Evolutionary conservation across 2,797 vertebrate genomes (phyloP).

Genomic region (Buceros bicornis): DNA sequence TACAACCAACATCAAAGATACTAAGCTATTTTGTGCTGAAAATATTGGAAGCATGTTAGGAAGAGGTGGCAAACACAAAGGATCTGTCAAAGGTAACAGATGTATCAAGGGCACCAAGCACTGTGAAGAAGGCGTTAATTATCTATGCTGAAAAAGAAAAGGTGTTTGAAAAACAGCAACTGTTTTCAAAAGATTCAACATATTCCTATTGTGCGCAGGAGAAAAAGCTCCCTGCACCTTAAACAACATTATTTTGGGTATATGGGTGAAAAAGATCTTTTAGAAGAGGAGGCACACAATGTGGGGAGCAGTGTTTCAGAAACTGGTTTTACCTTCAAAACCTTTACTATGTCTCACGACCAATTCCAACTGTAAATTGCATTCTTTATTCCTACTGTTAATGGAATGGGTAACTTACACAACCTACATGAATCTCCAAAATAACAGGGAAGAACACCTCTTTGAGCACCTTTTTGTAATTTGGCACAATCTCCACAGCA

Average conservation of each 20-base stretch:
- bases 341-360: slow-evolving; percentile 1
- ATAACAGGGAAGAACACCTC: slow-evolving; percentile 14
- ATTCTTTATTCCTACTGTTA: neutral
- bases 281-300: neutral
- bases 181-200: slow-evolving; percentile 67
- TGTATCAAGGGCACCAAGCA: slow-evolving; percentile 51
- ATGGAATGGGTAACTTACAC: slow-evolving; percentile 2
- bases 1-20: slow-evolving; percentile 59
- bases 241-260: slow-evolving; percentile 14
- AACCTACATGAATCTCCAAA: neutral
- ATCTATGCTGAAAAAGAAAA: slow-evolving; percentile 60
- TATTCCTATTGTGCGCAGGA: slow-evolving; percentile 35
- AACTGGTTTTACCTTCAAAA: slow-evolving; percentile 13
- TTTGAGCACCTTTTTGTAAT: neutral
- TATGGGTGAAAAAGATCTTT: slow-evolving; percentile 6
- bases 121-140: slow-evolving; percentile 66
- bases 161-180: slow-evolving; percentile 70
- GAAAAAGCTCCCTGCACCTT: slow-evolving; percentile 31
- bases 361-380: neutral
- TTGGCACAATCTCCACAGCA: neutral
- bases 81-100: slow-evolving; percentile 64
- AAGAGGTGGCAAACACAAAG: slow-evolving; percentile 62
- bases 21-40: slow-evolving; percentile 49
- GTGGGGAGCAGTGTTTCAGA: neutral
- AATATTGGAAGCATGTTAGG: slow-evolving; percentile 14